A percentile compares a stretch with the other conserved stretches of the same genome.
These are phyloP conservation scores for Lacerta agilis DNA, from an alignment of 2,797 vertebrate genomes.

Conservation along the genomic window DNA sequence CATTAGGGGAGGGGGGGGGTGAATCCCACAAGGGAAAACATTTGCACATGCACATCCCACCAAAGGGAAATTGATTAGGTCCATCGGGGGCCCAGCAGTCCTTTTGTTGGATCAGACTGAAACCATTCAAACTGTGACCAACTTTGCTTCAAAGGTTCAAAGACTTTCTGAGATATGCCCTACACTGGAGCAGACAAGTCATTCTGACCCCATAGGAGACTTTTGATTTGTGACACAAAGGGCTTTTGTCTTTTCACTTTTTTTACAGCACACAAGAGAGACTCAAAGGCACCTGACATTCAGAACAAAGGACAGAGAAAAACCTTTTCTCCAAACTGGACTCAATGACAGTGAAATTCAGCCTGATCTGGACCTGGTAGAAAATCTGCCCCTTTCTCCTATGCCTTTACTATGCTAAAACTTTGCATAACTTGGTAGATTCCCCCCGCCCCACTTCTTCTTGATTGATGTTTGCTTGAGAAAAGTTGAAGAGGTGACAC, in stretches of 20 bases:
- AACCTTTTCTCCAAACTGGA: background rate
- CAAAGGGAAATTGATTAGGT: background rate
- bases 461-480: background rate
- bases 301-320: background rate
- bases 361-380: background rate
- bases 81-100: background rate
- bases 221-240: background rate
- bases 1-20: background rate
- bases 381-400: background rate
- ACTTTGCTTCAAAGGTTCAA: background rate
- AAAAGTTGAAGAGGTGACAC: too few species aligned
- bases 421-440: background rate
- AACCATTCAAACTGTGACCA: background rate
- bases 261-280: background rate
- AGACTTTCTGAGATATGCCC: background rate
- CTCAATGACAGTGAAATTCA: background rate
- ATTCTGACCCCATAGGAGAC: background rate
- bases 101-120: background rate
- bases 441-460: background rate
- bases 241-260: background rate
- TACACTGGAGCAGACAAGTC: background rate
- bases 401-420: background rate
- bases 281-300: background rate
- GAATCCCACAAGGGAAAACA: conserved; percentile 16
- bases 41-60: background rate